Evolutionary conservation across 2,888 invertebrate genomes (phyloP).

Genomic region (Tetragonisca angustula): DNA sequence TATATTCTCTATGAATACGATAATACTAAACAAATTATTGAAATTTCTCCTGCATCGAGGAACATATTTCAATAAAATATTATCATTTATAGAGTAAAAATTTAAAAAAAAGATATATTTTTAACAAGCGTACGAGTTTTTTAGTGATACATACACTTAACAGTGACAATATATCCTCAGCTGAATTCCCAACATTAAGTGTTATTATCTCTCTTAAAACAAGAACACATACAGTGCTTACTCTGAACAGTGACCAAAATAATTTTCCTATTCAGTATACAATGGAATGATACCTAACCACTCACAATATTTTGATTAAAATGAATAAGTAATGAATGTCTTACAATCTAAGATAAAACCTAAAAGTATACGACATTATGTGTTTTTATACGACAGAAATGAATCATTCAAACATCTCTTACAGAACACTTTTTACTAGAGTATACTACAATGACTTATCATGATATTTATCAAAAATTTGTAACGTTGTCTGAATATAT

Average conservation of each 20-base stretch:
- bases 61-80: slow-evolving; percentile 22
- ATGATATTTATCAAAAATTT: not conserved
- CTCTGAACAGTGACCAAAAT: not conserved
- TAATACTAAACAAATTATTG: not conserved
- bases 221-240: slow-evolving; percentile 2
- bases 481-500: not conserved
- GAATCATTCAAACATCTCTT: slow-evolving; percentile 13
- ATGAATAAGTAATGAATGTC: slow-evolving; percentile 1
- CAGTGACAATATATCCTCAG: slow-evolving; percentile 27
- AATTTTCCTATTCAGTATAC: slow-evolving; percentile 10
- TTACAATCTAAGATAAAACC: slow-evolving; percentile 17
- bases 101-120: slow-evolving; percentile 31
- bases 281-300: slow-evolving; percentile 6
- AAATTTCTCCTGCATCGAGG: not conserved
- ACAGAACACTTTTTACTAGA: slow-evolving; percentile 12
- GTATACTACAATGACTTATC: not conserved
- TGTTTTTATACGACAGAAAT: slow-evolving; percentile 1
- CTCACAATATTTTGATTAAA: slow-evolving; percentile 8
- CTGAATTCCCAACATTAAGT: slow-evolving; percentile 2
- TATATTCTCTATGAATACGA: not conserved
- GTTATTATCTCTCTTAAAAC: not conserved
- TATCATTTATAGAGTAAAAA: slow-evolving; percentile 41
- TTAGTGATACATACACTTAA: slow-evolving; percentile 40
- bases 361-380: not conserved
- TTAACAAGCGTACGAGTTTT: slow-evolving; percentile 25